A percentile compares a stretch with the other conserved stretches of the same genome.
Evolutionary conservation across 2,797 vertebrate species (phyloP).

Genomic region (Galagoides demidoff): DNA sequence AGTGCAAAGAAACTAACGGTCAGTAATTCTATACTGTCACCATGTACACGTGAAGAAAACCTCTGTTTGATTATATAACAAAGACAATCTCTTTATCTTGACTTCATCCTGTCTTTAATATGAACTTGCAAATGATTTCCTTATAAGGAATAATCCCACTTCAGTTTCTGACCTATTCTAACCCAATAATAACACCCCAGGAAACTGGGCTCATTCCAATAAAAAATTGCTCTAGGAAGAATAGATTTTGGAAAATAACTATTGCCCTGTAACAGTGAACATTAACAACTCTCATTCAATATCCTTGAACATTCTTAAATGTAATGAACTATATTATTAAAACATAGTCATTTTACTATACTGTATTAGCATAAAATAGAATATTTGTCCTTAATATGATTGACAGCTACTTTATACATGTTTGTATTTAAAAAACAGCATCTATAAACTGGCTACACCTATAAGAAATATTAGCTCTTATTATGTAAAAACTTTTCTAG

Average conservation of each 20-base stretch:
- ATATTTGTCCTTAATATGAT: slow-evolving; percentile 71
- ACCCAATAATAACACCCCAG: neutral
- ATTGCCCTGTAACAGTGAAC: neutral
- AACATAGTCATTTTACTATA: slow-evolving; percentile 58
- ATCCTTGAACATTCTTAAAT: slow-evolving; percentile 61
- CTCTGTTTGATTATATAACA: neutral
- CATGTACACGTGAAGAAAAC: neutral
- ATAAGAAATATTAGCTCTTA: slow-evolving; percentile 81
- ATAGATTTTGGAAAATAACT: neutral
- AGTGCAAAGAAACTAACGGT: neutral
- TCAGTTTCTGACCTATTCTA: neutral
- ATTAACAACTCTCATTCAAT: neutral
- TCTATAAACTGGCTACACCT: slow-evolving; percentile 71
- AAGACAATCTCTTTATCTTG: neutral
- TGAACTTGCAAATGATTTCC: slow-evolving; percentile 9
- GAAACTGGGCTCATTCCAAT: neutral
- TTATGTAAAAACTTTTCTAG: slow-evolving; percentile 80
- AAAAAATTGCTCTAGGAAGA: neutral
- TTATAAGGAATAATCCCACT: neutral
- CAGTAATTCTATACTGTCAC: neutral
- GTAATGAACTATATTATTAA: slow-evolving; percentile 56
- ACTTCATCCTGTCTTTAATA: neutral
- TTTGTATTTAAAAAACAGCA: slow-evolving; percentile 69
- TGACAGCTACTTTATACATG: slow-evolving; percentile 72
- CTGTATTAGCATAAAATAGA: slow-evolving; percentile 50